Percentiles rank a stretch among this genome's conserved stretches.
phyloP scores from a whole-genome alignment of 2,888 invertebrate species.

The Drosophila kambysellisi region DNA sequence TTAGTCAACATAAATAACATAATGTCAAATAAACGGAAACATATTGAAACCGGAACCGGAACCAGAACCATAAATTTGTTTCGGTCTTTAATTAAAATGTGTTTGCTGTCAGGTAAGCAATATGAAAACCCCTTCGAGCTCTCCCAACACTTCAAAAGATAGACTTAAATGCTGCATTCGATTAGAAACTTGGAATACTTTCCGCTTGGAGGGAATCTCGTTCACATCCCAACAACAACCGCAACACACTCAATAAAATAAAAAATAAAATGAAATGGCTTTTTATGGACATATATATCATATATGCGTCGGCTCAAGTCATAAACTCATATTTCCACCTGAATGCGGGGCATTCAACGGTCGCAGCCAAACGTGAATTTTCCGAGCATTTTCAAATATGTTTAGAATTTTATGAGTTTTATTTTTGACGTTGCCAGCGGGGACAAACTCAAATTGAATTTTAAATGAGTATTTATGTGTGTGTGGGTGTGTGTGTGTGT shows the following conservation, averaged over 20 bases:
- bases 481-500: constrained; percentile 15
- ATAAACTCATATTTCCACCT: constrained; percentile 56
- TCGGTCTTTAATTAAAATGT: background rate
- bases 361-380: constrained; percentile 10
- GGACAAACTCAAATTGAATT: constrained; percentile 68
- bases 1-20: background rate
- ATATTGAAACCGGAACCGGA: background rate
- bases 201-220: background rate
- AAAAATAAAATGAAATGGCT: background rate
- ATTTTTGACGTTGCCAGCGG: constrained; percentile 10
- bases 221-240: background rate
- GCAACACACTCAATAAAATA: background rate
- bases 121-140: background rate
- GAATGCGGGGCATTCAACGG: background rate
- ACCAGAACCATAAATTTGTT: background rate
- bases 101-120: background rate
- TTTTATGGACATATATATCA: constrained; percentile 6
- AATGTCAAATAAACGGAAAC: background rate
- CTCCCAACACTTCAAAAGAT: no score
- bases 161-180: background rate
- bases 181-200: background rate
- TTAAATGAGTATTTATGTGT: constrained; percentile 44
- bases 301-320: constrained; percentile 17
- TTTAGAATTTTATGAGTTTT: constrained; percentile 66
- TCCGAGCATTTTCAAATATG: constrained; percentile 62